phyloP scores from a whole-genome alignment of 2,113 vertebrate genomes.

The Atherinomorus stipes region DNA sequence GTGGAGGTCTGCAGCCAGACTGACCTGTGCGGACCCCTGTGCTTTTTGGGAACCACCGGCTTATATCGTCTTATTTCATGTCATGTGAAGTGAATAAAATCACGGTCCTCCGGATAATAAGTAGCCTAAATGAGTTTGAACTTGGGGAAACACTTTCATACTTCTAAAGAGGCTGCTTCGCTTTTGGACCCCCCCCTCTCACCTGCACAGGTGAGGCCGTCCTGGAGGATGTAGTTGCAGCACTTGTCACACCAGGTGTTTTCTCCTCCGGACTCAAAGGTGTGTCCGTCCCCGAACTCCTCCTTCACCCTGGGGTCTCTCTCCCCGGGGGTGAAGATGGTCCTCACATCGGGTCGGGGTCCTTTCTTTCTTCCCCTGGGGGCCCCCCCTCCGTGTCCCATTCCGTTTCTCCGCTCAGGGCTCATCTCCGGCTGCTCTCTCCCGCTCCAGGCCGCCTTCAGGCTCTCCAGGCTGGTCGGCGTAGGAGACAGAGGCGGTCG shows the following conservation, averaged over 20 bases:
- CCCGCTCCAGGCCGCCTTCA: slow-evolving; percentile 61
- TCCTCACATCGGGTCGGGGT: slow-evolving; percentile 83
- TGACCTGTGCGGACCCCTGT: no score
- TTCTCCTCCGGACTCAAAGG: slow-evolving; percentile 59
- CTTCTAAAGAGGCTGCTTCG: no score
- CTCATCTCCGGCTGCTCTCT: slow-evolving; percentile 9
- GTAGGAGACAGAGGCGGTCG: slow-evolving; percentile 73
- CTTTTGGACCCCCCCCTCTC: slow-evolving; percentile 24
- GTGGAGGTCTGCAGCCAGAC: no score
- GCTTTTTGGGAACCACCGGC: no score
- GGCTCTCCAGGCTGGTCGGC: slow-evolving; percentile 82
- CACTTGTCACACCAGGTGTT: slow-evolving; percentile 83
- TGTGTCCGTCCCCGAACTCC: slow-evolving; percentile 82
- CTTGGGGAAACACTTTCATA: no score
- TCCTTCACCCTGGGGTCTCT: slow-evolving; percentile 78
- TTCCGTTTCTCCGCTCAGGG: slow-evolving; percentile 9
- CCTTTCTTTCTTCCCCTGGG: slow-evolving; percentile 65
- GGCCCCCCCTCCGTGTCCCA: slow-evolving; percentile 9
- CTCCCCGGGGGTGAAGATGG: slow-evolving; percentile 77
- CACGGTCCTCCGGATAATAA: no score
- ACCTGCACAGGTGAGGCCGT: slow-evolving; percentile 80
- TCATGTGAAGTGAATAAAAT: no score
- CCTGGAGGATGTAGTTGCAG: slow-evolving; percentile 73
- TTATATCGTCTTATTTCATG: not conserved
- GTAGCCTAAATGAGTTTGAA: no score